phyloP scores from a whole-genome alignment of 2,888 invertebrate genomes.

The Chrysolina americana region DNA sequence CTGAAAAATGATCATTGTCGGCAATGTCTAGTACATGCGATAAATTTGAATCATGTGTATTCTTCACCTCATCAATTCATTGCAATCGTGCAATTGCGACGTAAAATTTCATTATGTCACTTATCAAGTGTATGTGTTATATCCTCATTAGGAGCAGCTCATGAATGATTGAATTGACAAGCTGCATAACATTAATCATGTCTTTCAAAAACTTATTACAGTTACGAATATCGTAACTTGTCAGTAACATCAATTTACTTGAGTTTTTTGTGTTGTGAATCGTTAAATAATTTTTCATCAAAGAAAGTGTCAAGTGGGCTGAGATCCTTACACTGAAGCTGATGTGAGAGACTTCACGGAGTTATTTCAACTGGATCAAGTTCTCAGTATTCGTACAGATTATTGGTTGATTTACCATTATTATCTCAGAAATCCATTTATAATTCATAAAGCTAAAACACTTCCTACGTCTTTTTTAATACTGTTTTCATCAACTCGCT shows the following conservation, averaged over 20 bases:
- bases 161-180: conserved; percentile 14
- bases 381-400: no score
- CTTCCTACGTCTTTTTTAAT: no score
- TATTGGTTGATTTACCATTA: no score
- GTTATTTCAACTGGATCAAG: no score
- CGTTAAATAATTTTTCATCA: neutral
- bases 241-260: neutral
- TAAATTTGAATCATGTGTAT: conserved; percentile 15
- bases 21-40: neutral
- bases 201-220: neutral
- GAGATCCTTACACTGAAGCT: neutral
- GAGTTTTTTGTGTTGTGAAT: neutral
- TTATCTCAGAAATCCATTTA: no score
- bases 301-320: neutral
- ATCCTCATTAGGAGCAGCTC: conserved; percentile 5
- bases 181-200: conserved; percentile 1
- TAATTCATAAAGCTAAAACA: no score
- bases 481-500: no score
- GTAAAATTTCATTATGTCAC: conserved; percentile 16
- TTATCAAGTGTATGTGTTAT: conserved; percentile 9
- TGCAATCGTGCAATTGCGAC: conserved; percentile 9
- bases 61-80: conserved; percentile 5
- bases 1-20: conserved; percentile 11
- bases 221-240: conserved; percentile 1
- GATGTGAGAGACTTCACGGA: no score